Base-by-base conservation (phyloP, 2,888 invertebrate genomes). In the Stramonita haemastoma region DNA sequence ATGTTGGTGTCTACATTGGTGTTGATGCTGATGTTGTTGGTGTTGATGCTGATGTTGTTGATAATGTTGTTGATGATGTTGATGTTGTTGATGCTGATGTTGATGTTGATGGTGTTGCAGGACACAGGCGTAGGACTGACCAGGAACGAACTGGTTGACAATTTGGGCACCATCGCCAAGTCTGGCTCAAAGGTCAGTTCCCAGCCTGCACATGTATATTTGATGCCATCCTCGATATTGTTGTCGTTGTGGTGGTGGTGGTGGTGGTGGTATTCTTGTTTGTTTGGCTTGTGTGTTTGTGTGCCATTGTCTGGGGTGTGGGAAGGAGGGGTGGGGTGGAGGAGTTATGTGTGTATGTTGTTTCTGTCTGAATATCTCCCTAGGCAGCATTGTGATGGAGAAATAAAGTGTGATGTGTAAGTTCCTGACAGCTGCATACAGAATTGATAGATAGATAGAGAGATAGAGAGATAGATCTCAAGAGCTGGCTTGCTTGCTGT, bases 81-180 rank as follows among this genome's bases (percentile, higher is more conserved):
- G 66, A 6, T 66, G 66, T 2, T 26, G 66, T 22, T 66, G 66
- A 13, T 66, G 66, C 17, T 66, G 66, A 66, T 66, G 66, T 2
- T 66, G 66, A 66, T 66, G 13, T 2, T 66, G 66, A 13, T 66
- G 66, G 17, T 66, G 26, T 66, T 32, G 89, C 95, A 98, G 97
- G 99, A 99, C 95, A 98, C 98, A 73, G 99, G 95, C 8, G 97
- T 99, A 94, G 99, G 99, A 79, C 98, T 99, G 98, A 98, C 98
- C 0, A 97, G 97, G 94, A 98, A 99, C 87, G 99, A 99, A 95
- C 96, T 99, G 89, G 97, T 98, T 89, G 97, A 97, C 90, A 98
- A 99, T 96, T 97, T 99, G 89, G 99, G 99, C 79, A 98, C 99
- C 2, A 99, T 99, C 94, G 99, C 99, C 0, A 97, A 98, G 93